phyloP scores from a whole-genome alignment of 2,113 vertebrate genomes.

The Caranx melampygus region DNA sequence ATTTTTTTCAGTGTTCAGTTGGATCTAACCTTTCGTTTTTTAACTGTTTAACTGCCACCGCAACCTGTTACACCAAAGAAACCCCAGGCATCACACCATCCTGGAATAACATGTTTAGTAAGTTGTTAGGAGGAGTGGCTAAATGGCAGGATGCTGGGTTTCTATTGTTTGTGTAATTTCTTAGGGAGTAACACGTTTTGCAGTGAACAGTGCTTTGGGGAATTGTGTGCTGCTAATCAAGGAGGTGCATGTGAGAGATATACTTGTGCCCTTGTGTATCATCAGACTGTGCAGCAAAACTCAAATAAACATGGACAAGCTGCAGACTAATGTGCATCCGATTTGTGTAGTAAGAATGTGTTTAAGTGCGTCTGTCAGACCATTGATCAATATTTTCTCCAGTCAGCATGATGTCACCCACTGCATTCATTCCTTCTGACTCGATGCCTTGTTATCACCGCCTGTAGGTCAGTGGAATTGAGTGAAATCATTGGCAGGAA shows the following conservation, averaged over 20 bases:
- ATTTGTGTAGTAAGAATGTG: background rate
- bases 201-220: background rate
- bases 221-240: background rate
- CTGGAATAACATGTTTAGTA: conserved; percentile 30
- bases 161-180: background rate
- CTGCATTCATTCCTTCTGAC: background rate
- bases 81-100: background rate
- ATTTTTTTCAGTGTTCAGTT: background rate
- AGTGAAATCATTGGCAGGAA: too few species aligned
- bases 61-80: conserved; percentile 1
- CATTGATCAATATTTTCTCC: too few species aligned
- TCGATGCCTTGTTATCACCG: too few species aligned
- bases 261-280: background rate
- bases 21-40: background rate
- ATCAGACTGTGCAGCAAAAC: background rate
- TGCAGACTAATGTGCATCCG: background rate
- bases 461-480: too few species aligned
- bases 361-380: too few species aligned
- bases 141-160: background rate
- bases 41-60: conserved; percentile 8
- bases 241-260: background rate
- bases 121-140: background rate
- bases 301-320: too few species aligned
- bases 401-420: too few species aligned
- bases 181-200: conserved; percentile 2